Evolutionary conservation across 2,888 invertebrate genomes (phyloP).

Genomic region (Drosophila putrida): DNA sequence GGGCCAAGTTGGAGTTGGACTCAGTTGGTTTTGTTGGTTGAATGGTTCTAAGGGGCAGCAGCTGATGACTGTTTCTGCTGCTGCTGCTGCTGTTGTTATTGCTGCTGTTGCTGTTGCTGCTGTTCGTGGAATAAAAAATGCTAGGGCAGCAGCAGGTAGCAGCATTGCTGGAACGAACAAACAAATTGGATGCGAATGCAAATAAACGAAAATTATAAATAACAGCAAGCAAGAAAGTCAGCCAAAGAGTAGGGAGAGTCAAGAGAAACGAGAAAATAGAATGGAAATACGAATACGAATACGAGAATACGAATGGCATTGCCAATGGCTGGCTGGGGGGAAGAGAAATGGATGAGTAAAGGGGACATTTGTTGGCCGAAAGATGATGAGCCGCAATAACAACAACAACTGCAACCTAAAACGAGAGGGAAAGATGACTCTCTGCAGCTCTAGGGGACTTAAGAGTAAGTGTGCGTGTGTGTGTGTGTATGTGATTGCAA

Average conservation of each 20-base stretch:
- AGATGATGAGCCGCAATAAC: conserved; percentile 66
- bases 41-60: conserved; percentile 10
- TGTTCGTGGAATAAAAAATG: conserved; percentile 59
- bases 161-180: conserved; percentile 54
- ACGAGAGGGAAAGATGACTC: conserved; percentile 25
- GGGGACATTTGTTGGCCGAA: conserved; percentile 41
- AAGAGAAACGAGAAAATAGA: conserved; percentile 28
- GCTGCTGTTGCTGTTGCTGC: conserved; percentile 16
- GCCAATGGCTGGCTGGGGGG: conserved; percentile 13
- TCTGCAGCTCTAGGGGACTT: conserved; percentile 13
- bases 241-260: conserved; percentile 31
- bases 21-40: conserved; percentile 24
- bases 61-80: conserved; percentile 22
- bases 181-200: conserved; percentile 84
- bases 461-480: conserved; percentile 3
- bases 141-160: conserved; percentile 30
- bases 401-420: conserved; percentile 31
- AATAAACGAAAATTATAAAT: conserved; percentile 83
- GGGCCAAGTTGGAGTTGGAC: conserved; percentile 27
- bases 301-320: conserved; percentile 23
- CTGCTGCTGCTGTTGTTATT: conserved; percentile 15
- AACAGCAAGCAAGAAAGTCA: conserved; percentile 64
- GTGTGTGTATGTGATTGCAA: conserved; percentile 18
- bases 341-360: conserved; percentile 7
- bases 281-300: conserved; percentile 37